Evolutionary conservation across 2,113 vertebrate genomes (phyloP).

Genomic region (Sphaerodactylus townsendi): DNA sequence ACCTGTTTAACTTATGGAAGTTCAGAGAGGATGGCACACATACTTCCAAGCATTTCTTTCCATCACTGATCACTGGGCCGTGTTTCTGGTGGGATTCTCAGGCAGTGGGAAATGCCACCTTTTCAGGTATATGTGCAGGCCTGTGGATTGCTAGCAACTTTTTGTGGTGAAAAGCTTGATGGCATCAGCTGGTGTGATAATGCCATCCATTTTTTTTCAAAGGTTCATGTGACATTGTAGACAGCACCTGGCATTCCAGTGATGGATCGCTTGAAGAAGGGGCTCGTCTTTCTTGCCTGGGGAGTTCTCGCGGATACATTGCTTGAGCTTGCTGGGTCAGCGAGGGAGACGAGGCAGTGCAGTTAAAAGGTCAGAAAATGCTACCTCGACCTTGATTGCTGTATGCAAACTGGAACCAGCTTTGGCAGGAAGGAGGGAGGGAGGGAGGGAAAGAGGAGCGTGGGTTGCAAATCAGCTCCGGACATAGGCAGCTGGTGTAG

Average conservation of each 20-base stretch:
- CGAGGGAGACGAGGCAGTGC: background rate
- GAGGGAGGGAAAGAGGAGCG: background rate
- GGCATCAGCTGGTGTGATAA: background rate
- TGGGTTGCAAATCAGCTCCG: background rate
- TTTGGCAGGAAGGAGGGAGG: background rate
- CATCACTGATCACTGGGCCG: background rate
- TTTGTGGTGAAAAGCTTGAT: background rate
- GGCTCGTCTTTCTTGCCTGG: background rate
- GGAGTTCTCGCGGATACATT: background rate
- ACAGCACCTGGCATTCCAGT: background rate
- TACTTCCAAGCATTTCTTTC: background rate
- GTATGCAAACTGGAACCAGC: background rate
- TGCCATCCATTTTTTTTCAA: background rate
- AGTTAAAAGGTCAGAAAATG: slow-evolving; percentile 17
- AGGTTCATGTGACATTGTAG: no score
- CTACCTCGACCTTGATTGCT: background rate
- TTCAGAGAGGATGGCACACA: background rate
- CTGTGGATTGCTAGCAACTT: background rate
- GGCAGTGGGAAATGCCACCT: no score
- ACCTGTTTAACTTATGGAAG: no score
- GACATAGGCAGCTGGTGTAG: background rate
- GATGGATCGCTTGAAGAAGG: background rate
- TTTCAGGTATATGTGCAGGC: no score
- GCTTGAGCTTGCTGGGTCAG: background rate
- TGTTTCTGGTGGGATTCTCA: no score